These are phyloP conservation scores for Varanus komodoensis DNA, from an alignment of 2,113 vertebrate species.

Conservation along the genomic window DNA sequence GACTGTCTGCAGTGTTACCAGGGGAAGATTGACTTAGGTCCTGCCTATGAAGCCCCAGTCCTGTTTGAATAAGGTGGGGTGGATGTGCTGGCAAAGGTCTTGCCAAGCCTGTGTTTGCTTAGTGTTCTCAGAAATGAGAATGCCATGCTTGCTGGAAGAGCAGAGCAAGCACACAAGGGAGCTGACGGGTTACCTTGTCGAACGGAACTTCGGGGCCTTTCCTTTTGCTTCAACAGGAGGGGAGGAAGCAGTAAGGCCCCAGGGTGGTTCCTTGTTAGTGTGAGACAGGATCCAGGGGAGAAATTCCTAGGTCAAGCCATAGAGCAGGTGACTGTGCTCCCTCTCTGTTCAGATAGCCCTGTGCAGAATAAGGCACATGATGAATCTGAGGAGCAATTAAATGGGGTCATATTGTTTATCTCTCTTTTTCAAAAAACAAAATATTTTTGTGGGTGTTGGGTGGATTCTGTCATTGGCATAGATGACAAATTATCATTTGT, in stretches of 20 bases:
- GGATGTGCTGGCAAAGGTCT: conserved; percentile 16
- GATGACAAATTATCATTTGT: neutral
- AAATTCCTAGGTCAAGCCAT: neutral
- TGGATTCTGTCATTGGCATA: neutral
- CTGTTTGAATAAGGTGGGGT: conserved; percentile 34
- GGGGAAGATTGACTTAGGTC: neutral
- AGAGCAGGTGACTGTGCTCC: neutral
- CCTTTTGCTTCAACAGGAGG: neutral
- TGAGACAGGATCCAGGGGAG: neutral
- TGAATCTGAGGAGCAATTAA: neutral
- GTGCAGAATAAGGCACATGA: no score
- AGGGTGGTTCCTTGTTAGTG: neutral
- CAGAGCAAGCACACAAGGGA: neutral
- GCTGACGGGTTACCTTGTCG: neutral
- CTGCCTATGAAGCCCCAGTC: neutral
- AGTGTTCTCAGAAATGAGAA: neutral
- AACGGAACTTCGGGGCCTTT: neutral
- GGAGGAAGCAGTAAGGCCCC: neutral
- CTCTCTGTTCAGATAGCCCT: neutral
- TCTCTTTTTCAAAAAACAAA: neutral
- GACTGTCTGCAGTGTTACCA: neutral
- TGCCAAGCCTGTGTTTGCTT: conserved; percentile 35
- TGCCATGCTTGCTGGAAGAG: neutral
- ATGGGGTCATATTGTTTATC: neutral
- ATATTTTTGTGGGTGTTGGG: no score